Percentiles rank a stretch among this genome's conserved stretches.
Evolutionary conservation across 2,113 vertebrate species (phyloP).

Genomic region (Cebidichthys violaceus): DNA sequence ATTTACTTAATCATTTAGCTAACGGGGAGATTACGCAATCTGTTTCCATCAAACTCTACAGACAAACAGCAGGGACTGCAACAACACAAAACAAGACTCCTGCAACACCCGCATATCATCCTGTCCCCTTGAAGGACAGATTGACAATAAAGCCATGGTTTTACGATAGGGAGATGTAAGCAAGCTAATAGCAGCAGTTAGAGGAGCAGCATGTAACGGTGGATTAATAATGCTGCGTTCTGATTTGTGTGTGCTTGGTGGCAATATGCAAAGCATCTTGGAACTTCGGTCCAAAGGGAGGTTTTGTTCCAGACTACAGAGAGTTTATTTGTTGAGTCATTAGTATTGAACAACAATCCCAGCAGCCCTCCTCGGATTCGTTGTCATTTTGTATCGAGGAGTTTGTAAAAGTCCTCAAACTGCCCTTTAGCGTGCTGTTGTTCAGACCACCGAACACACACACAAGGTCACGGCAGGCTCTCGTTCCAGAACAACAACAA

Average conservation of each 20-base stretch:
- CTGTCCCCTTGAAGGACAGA: neutral
- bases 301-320: constrained; percentile 3
- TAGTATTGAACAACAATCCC: neutral
- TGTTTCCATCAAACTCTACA: constrained; percentile 4
- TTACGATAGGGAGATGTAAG: neutral
- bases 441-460: constrained; percentile 2
- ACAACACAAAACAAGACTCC: constrained; percentile 1
- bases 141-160: neutral
- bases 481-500: constrained; percentile 23
- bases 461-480: neutral
- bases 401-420: neutral
- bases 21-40: neutral
- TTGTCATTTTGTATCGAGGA: neutral
- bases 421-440: neutral
- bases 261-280: neutral
- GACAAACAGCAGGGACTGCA: constrained; percentile 1
- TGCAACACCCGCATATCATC: neutral
- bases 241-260: neutral
- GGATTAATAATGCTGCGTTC: constrained; percentile 15
- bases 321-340: constrained; percentile 8
- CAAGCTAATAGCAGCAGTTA: neutral
- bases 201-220: neutral
- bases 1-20: constrained; percentile 14
- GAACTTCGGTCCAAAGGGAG: neutral
- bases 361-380: neutral